A percentile compares a stretch with the other conserved stretches of the same genome.
phyloP scores from a whole-genome alignment of 2,797 vertebrate genomes.

The Rhinoraja longicauda region DNA sequence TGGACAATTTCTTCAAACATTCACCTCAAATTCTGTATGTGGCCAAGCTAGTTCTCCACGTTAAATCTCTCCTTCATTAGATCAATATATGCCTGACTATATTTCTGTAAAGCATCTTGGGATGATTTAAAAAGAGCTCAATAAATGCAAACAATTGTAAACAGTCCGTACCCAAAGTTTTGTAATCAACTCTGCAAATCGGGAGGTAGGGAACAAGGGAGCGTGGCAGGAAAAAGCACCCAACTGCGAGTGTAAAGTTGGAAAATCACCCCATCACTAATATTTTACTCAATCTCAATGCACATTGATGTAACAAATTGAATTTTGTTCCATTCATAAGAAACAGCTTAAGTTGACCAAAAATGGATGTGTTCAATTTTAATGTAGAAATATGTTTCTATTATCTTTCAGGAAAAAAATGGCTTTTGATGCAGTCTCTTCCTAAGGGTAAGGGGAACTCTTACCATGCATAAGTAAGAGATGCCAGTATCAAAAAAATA shows the following conservation, averaged over 20 bases:
- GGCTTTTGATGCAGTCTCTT: neutral
- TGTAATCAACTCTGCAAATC: neutral
- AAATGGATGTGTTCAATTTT: neutral
- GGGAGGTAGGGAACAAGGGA: too few relatives aligned
- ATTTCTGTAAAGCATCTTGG: neutral
- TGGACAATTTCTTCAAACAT: neutral
- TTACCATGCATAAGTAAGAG: slow-evolving; percentile 7
- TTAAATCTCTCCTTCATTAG: neutral
- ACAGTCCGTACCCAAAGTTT: neutral
- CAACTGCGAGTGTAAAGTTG: neutral
- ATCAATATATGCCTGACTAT: neutral
- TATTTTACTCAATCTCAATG: neutral
- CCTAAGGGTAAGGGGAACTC: neutral
- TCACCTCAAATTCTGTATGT: neutral
- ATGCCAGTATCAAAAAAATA: neutral
- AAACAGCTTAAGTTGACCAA: neutral
- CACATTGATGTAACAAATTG: neutral
- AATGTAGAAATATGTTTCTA: slow-evolving; percentile 14
- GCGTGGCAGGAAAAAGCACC: neutral
- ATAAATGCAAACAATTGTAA: neutral
- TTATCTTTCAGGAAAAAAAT: slow-evolving; percentile 10
- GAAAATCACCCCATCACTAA: neutral
- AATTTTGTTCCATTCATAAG: neutral
- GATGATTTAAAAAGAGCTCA: neutral
- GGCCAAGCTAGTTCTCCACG: neutral